A percentile compares a stretch with the other conserved stretches of the same genome.
Conservation (phyloP, 2,113 vertebrate species). For the Aix galericulata region DNA sequence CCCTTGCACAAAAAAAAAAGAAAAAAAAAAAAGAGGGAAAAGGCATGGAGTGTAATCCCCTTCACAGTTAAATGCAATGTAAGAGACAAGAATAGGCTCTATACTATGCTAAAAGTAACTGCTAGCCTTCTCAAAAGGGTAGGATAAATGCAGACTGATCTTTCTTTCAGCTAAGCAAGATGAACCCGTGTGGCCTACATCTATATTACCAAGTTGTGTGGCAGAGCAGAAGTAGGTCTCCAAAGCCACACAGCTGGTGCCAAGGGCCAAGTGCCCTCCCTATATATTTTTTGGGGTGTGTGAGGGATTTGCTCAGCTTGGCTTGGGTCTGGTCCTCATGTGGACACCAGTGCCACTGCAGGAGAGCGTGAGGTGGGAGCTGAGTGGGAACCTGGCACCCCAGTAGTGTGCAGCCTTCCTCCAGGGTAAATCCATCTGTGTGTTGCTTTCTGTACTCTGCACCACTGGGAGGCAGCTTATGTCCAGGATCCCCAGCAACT, state of each 20-base stretch:
- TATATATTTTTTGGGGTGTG: background rate
- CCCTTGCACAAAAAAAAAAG: background rate
- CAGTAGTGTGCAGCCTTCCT: background rate
- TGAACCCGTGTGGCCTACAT: background rate
- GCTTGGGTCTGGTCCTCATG: background rate
- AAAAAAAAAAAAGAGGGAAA: background rate
- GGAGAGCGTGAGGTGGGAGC: background rate
- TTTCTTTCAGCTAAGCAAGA: background rate
- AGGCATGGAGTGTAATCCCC: background rate
- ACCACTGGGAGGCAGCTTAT: conserved; percentile 32
- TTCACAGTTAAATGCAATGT: background rate
- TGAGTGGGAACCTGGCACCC: background rate
- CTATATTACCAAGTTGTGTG: background rate
- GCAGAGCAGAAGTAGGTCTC: background rate
- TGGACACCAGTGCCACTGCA: background rate
- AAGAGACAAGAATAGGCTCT: background rate
- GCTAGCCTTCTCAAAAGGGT: background rate
- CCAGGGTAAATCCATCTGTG: background rate
- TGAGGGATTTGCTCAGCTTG: background rate
- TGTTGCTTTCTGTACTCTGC: background rate
- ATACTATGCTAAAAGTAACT: background rate
- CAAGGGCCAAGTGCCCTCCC: background rate
- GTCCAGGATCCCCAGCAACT: background rate
- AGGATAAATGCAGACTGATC: background rate
- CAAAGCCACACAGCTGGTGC: background rate